Evolutionary conservation across 2,888 invertebrate species (phyloP), one percentile per base, ranked within the genome.

Genomic region (Frankliniella fusca): DNA sequence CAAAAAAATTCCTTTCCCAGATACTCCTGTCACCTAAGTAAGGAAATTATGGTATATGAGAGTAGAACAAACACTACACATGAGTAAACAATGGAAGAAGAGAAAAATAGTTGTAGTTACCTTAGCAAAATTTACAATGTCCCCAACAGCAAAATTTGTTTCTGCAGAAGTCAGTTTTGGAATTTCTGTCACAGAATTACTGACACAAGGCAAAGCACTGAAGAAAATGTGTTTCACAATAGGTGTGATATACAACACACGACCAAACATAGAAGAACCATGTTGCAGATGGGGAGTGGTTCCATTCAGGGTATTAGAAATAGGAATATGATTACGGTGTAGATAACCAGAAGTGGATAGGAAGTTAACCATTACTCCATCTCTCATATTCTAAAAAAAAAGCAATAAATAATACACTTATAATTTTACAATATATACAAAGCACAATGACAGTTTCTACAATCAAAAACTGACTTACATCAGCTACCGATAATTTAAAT

Each of bases 311-410:
- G 61, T 8, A 7, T 18, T 18, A 20, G 18, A 18, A 61, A 18
- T n/a, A 76, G 70, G 70, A 10, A 76, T n/a, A 76, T 76, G 70
- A 23, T 76, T 76, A 27, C 70, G 70, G 27, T 76, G 70, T 11
- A 76, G 23, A 27, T 27, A 76, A 9, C 70, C 70, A 76, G 70
- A 23, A 5, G 27, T 7, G 27, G 23, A 27, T 11, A 12, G 27
- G 27, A 76, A 76, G 8, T 76, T 23, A 27, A 76, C 70, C 27
- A 27, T 27, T 27, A 76, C 70, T 23, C 70, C 70, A 27, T 76
- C 27, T 76, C 5, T 9, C 11, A 76, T 76, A 9, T 27, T 8
- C 70, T 76, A 27, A 12, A 76, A 76, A 20, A 61, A 61, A 61
- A 8, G 8, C 10, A n/a, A 20, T 61, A 20, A 5, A 20, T 18